Evolutionary conservation across 2,797 vertebrate species (phyloP).

Genomic region (Galagoides demidoff): DNA sequence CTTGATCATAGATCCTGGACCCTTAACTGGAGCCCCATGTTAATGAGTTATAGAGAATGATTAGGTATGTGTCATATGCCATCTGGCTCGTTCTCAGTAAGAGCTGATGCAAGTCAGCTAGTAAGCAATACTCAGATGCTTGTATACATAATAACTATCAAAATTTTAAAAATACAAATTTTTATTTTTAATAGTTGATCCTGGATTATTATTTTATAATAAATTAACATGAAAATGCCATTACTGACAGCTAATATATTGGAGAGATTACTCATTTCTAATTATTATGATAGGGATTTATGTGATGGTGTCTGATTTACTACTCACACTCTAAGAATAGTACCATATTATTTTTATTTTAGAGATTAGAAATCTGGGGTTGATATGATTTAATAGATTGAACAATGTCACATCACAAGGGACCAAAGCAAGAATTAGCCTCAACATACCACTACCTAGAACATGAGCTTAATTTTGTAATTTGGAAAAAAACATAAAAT

Average conservation of each 20-base stretch:
- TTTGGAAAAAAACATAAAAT: not conserved
- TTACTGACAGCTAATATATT: not conserved
- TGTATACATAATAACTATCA: not conserved
- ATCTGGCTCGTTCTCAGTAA: not conserved
- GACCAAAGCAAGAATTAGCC: not conserved
- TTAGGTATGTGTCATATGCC: no score
- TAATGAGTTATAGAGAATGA: not conserved
- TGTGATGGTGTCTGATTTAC: not conserved
- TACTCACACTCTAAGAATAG: not conserved
- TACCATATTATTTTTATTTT: not conserved
- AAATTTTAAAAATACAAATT: not conserved
- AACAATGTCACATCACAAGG: not conserved
- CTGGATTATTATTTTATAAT: not conserved
- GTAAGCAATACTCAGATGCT: not conserved
- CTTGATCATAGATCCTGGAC: not conserved
- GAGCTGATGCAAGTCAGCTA: not conserved
- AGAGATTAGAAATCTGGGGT: not conserved
- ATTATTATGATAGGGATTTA: not conserved
- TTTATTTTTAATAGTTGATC: not conserved
- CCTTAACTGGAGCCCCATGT: not conserved
- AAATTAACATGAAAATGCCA: not conserved
- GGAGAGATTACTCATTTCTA: not conserved
- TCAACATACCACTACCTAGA: not conserved
- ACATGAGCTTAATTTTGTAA: not conserved
- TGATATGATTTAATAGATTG: slow-evolving; percentile 2